These are phyloP conservation scores for Aldabrachelys gigantea DNA, from an alignment of 2,113 vertebrate genomes.

Conservation along the genomic window DNA sequence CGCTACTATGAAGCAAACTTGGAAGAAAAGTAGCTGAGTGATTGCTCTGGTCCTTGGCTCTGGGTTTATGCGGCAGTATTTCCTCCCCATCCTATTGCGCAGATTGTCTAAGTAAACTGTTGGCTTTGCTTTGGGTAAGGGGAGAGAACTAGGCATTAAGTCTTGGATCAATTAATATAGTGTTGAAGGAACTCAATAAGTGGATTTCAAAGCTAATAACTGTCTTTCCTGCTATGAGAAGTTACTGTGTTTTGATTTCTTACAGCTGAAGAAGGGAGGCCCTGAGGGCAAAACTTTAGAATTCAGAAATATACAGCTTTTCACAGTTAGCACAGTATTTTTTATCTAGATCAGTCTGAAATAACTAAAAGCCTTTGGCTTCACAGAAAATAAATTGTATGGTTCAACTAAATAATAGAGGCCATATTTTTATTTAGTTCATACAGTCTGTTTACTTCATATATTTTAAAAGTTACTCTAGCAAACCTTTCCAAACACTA, in stretches of 20 bases:
- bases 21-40: too few species aligned
- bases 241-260: slow-evolving; percentile 24
- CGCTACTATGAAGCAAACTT: too few species aligned
- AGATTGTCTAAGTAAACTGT: neutral
- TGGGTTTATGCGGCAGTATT: neutral
- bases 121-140: neutral
- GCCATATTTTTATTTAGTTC: neutral
- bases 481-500: neutral
- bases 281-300: slow-evolving; percentile 30
- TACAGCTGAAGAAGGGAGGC: slow-evolving; percentile 14
- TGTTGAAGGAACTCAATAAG: slow-evolving; percentile 2
- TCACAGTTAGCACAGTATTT: slow-evolving; percentile 9
- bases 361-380: neutral
- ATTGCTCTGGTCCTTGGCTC: neutral
- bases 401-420: slow-evolving; percentile 29
- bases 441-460: neutral
- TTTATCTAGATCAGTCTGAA: slow-evolving; percentile 11
- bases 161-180: neutral
- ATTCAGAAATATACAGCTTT: slow-evolving; percentile 14
- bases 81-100: neutral
- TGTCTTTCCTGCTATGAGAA: slow-evolving; percentile 1
- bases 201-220: slow-evolving; percentile 11
- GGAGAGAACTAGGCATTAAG: neutral
- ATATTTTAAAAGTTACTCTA: neutral
- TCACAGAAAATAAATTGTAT: slow-evolving; percentile 14